Conservation (phyloP, 2,113 vertebrate genomes). For the Trochalopteron elliotii region DNA sequence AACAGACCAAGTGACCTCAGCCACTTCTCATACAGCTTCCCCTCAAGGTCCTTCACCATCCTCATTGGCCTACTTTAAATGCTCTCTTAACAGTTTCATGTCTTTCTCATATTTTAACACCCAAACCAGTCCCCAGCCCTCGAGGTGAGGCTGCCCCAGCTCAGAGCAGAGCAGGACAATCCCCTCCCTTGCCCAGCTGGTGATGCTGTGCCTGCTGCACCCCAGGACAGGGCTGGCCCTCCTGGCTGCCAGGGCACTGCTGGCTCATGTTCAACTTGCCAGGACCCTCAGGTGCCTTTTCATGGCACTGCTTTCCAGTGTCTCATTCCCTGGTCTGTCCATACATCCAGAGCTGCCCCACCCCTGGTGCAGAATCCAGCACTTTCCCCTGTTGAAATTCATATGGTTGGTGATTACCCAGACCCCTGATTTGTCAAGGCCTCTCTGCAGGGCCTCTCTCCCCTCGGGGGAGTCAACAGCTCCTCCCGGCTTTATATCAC, state of each 20-base stretch:
- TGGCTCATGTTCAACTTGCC: neutral
- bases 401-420: rapidly evolving
- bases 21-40: rapidly evolving
- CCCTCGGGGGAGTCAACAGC: rapidly evolving
- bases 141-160: rapidly evolving
- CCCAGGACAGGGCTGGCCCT: neutral
- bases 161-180: neutral
- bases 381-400: rapidly evolving
- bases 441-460: neutral
- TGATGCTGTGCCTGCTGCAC: neutral
- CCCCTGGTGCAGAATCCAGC: rapidly evolving
- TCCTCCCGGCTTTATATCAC: neutral
- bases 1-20: neutral
- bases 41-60: neutral
- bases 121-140: neutral
- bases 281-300: neutral
- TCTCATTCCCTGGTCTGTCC: neutral
- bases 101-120: rapidly evolving
- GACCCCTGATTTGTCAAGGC: rapidly evolving
- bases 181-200: neutral
- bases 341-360: neutral
- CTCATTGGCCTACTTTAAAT: neutral
- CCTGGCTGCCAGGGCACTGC: neutral
- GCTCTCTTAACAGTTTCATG: neutral
- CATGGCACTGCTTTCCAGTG: neutral